Percentiles rank a stretch among this genome's conserved stretches.
These are phyloP conservation scores for Anorthoa munda DNA, from an alignment of 2,888 invertebrate genomes.

Conservation along the genomic window DNA sequence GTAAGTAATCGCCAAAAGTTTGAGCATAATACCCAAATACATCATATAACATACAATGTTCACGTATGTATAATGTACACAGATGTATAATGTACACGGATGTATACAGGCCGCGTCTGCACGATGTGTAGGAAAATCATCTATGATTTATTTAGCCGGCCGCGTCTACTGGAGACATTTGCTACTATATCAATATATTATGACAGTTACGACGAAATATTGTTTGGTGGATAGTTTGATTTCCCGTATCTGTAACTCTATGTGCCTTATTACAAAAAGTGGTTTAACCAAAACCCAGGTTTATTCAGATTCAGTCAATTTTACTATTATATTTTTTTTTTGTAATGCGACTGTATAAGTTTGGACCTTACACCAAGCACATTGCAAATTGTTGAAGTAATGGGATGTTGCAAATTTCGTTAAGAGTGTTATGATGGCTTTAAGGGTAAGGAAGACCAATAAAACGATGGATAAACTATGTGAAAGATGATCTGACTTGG, in stretches of 20 bases:
- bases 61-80: not conserved
- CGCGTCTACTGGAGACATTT: conserved; percentile 14
- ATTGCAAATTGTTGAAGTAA: not conserved
- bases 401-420: too few species aligned
- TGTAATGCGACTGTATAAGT: too few species aligned
- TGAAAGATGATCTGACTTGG: not conserved
- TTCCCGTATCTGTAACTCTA: not conserved
- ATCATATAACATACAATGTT: conserved; percentile 12
- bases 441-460: not conserved
- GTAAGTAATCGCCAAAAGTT: conserved; percentile 34
- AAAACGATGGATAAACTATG: not conserved
- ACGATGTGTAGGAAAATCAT: conserved; percentile 39
- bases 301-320: too few species aligned
- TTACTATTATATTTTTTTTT: too few species aligned
- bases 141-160: conserved; percentile 51
- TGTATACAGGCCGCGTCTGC: conserved; percentile 18
- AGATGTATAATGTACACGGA: conserved; percentile 19
- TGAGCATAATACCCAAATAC: conserved; percentile 20
- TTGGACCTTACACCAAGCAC: too few species aligned
- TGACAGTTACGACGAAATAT: not conserved
- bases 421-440: too few species aligned
- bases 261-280: too few species aligned
- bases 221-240: not conserved
- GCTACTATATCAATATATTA: conserved; percentile 7
- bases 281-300: too few species aligned